Base-by-base conservation (phyloP, 2,797 vertebrate species). In the Saxicola maurus region DNA sequence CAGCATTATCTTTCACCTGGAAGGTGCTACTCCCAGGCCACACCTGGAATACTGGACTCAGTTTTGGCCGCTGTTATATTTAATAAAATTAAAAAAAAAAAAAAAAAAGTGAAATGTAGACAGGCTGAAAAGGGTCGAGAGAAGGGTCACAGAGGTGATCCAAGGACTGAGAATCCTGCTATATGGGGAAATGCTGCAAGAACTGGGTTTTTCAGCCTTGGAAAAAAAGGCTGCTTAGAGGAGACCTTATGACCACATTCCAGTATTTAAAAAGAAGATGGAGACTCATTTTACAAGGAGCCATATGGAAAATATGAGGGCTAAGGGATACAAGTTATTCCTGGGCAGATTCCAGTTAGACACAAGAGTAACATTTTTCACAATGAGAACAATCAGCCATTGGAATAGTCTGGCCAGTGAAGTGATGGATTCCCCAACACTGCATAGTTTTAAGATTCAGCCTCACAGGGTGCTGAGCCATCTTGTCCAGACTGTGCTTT, bases 41-140 rank as follows among this genome's bases (percentile, higher is more conserved):
- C 2, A 13, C 16, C 4, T 49, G n/a, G 9, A 64, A 37, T 49
- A 56, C 10, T 49, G 18, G 0, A 2, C 1, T 17, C 27, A 37
- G 49, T 31, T 77, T 66, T 43, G 35, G 18, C 49, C 7, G 10
- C 5, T n/a, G 15, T 3, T 23, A 35, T 17, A 49, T 16, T 15
- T 2, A 10, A 35, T 10, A 35, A 35, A 35, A 37, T 38, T 19
- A 7, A 62, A 35, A 45, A 25, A 33, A 46, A 28, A 31, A 9
- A 48, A 37, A 20, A 13, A 0, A 30, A 35, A 35, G 35, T 6
- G 18, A 43, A 43, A 43, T 4, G 19, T 24, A 11, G 19, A 38
- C 17, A 37, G 38, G 28, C 6, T 30, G 20, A 43, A 30, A 13
- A 51, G 8, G 24, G 17, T 37, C 11, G 38, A 64, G 16, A 57